Evolutionary conservation across 53 echinoderm and acorn worm genomes (phyloP).

Genomic region (Holothuria scabra): DNA sequence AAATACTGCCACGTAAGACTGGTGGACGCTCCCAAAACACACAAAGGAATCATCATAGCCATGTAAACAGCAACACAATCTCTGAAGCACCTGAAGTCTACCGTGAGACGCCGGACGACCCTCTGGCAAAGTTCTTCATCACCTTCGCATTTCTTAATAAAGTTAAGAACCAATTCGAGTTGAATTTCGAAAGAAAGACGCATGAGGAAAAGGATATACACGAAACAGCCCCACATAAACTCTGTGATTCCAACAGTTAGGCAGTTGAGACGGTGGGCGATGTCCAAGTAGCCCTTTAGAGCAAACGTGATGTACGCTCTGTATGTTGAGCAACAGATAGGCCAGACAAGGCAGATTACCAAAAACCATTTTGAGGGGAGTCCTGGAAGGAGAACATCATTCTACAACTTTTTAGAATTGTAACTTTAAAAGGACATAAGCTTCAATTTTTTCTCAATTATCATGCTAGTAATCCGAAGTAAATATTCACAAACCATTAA

Average conservation of each 20-base stretch:
- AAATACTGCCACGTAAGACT: no score
- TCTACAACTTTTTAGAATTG: no score
- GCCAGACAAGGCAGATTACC: constrained; percentile 13
- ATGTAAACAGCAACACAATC: no score
- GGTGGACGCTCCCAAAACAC: no score
- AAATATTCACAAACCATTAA: no score
- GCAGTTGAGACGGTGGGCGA: neutral
- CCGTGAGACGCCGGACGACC: neutral
- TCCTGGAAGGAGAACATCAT: neutral
- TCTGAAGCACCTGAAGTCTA: no score
- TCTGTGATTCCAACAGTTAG: constrained; percentile 4
- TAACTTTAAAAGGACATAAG: no score
- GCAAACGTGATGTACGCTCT: constrained; percentile 16
- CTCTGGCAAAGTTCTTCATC: constrained; percentile 16
- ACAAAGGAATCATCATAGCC: no score
- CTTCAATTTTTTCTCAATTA: no score
- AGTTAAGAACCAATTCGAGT: neutral
- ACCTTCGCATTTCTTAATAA: neutral
- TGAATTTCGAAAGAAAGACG: constrained; percentile 30
- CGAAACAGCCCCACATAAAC: constrained; percentile 30
- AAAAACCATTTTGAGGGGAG: constrained; percentile 18
- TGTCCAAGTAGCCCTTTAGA: neutral
- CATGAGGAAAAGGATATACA: constrained; percentile 20
- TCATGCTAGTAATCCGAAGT: no score
- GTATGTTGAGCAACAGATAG: constrained; percentile 13